Base-by-base conservation (phyloP, 2,797 vertebrate species). In the Mormyrus hasselquistii region DNA sequence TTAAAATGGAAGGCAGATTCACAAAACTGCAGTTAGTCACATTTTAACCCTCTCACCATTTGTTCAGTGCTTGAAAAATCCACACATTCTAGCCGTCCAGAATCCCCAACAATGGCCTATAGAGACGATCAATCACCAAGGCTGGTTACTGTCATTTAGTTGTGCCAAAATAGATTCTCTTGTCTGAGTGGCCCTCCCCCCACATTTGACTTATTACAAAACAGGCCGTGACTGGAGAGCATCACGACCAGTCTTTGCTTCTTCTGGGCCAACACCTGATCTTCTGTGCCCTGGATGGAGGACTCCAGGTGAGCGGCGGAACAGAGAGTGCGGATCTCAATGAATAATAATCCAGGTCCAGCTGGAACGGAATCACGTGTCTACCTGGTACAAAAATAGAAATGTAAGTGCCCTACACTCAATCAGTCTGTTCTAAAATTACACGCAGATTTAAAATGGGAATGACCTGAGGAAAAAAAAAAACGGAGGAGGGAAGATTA, bases 341-440 rank as follows among this genome's bases (percentile, higher is more conserved):
- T 12, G 47, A 50, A n/a, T 85, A 25, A 85, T 85, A 2, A 85
- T 25, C n/a, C n/a, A 29, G 44, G 10, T 29, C n/a, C 12, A 85
- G 83, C 83, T 25, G n/a, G 22, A 85, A 50, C 5, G 4, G 22
- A 85, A 29, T 52, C 83, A 16, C 44, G 10, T 85, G 49, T 52
- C 83, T 25, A 85, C n/a, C n/a, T 85, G 83, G 16, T 16, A 85
- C 22, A 14, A 52, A 85, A 85, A 85, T 49, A 85, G 22, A 25
- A 53, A 52, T 29, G 83, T 52, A 52, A 85, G 47, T 85, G 83
- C 22, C 49, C 83, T 53, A 52, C 49, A 29, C 49, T 52, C 69
- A 76, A 76, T 85, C 47, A 85, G 83, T 85, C 44, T 50, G 83
- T 50, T 52, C 83, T 85, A 50, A 85, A 50, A 85, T 85, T 85